A percentile compares a stretch with the other conserved stretches of the same genome.
phyloP scores from a whole-genome alignment of 2,113 vertebrate species.

The Perognathus longimembris region DNA sequence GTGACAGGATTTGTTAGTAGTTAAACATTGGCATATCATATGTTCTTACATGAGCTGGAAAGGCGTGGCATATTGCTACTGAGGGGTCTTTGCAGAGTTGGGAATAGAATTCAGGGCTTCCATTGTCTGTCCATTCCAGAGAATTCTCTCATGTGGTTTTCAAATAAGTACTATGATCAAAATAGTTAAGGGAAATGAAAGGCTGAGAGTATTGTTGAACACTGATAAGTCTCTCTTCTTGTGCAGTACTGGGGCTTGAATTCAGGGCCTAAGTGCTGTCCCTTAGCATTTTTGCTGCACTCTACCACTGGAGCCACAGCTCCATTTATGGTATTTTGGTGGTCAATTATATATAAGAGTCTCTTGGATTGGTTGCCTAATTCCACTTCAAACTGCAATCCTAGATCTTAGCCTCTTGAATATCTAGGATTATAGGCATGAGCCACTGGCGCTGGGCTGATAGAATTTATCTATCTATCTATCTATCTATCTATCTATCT shows the following conservation, averaged over 20 bases:
- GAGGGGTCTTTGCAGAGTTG: not conserved
- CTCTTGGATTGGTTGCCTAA: too few species aligned
- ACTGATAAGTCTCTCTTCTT: not conserved
- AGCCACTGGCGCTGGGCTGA: too few species aligned
- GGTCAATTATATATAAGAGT: too few species aligned
- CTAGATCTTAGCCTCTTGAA: too few species aligned
- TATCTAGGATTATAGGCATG: too few species aligned
- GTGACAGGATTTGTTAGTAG: not conserved
- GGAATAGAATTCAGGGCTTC: not conserved
- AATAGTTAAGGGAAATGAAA: not conserved
- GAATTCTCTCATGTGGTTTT: not conserved
- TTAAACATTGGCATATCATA: not conserved
- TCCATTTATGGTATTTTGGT: too few species aligned
- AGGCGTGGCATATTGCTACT: not conserved
- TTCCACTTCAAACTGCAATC: too few species aligned
- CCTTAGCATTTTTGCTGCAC: too few species aligned
- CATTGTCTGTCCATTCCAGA: not conserved
- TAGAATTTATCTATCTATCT: too few species aligned
- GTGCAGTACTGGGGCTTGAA: not conserved
- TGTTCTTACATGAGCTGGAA: conserved; percentile 6
- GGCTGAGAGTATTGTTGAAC: not conserved
- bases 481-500: too few species aligned
- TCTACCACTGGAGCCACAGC: not conserved
- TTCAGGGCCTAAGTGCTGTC: not conserved
- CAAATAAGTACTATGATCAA: not conserved